A percentile compares a stretch with the other conserved stretches of the same genome.
Conservation (phyloP, 2,797 vertebrate genomes). For the Pseudocheirus occidentalis region DNA sequence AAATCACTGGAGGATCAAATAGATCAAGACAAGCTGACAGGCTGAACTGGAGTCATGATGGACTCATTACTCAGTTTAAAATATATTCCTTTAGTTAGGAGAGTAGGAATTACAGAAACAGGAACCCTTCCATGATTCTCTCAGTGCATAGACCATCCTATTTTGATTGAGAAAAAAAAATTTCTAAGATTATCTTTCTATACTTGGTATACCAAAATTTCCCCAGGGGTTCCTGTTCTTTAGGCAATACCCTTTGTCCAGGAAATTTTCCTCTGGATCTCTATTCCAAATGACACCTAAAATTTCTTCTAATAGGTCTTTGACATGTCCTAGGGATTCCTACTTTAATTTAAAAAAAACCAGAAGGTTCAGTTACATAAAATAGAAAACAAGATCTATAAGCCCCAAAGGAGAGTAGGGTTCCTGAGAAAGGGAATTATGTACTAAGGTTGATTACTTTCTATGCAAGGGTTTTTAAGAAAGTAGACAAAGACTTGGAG, state of each 20-base stretch:
- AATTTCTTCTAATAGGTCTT: background rate
- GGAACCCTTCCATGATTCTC: conserved; percentile 67
- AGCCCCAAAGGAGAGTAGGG: background rate
- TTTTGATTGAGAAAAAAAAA: background rate
- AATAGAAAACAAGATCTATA: background rate
- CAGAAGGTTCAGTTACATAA: background rate
- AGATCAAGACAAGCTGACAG: background rate
- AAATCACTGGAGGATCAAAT: conserved; percentile 35
- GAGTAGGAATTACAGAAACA: conserved; percentile 41
- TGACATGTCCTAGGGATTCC: too few species aligned
- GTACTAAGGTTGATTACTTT: background rate
- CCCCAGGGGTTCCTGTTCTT: background rate
- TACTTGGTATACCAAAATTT: too few species aligned
- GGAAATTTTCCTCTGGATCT: background rate
- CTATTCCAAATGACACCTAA: background rate
- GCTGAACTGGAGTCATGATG: background rate
- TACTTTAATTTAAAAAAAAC: background rate
- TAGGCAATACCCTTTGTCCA: background rate
- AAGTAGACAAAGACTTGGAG: background rate
- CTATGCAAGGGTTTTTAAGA: background rate
- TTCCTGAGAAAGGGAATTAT: background rate
- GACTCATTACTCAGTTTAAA: background rate
- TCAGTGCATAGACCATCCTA: background rate
- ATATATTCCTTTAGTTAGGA: conserved; percentile 29
- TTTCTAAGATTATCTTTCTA: background rate